These are phyloP conservation scores for Heteromurus nitidus DNA, from an alignment of 2,888 invertebrate genomes.

Conservation along the genomic window DNA sequence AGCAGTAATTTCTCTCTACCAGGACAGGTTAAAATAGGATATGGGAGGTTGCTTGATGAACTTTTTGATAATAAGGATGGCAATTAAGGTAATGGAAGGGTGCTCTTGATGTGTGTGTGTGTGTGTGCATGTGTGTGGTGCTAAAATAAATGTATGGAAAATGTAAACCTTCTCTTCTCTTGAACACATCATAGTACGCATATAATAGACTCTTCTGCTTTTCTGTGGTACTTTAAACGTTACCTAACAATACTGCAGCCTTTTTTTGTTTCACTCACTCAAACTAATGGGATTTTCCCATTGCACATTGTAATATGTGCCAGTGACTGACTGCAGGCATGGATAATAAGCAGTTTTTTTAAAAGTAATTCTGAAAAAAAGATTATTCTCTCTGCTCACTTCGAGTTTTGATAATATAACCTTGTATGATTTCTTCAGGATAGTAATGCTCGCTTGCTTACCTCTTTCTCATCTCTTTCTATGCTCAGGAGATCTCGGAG, in stretches of 20 bases:
- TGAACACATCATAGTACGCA: neutral
- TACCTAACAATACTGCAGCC: neutral
- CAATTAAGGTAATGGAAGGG: conserved; percentile 11
- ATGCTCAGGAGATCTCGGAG: too few species aligned
- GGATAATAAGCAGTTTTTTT: neutral
- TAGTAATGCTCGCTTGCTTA: too few species aligned
- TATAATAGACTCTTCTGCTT: too few species aligned
- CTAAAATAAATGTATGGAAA: neutral
- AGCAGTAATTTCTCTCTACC: too few species aligned
- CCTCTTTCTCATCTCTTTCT: too few species aligned
- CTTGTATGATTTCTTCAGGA: too few species aligned
- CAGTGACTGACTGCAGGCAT: neutral
- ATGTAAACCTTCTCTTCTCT: neutral
- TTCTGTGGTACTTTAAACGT: neutral
- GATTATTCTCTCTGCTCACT: too few species aligned
- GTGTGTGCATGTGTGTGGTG: neutral
- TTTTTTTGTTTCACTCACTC: neutral
- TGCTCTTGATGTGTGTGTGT: neutral
- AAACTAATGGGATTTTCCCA: neutral
- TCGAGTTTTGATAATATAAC: too few species aligned
- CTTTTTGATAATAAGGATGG: conserved; percentile 7
- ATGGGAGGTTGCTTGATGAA: neutral
- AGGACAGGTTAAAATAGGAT: too few species aligned
- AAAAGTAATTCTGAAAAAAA: too few species aligned
- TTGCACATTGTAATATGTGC: neutral